Base-by-base conservation (phyloP, 2,888 invertebrate species). In the Pteria penguin region DNA sequence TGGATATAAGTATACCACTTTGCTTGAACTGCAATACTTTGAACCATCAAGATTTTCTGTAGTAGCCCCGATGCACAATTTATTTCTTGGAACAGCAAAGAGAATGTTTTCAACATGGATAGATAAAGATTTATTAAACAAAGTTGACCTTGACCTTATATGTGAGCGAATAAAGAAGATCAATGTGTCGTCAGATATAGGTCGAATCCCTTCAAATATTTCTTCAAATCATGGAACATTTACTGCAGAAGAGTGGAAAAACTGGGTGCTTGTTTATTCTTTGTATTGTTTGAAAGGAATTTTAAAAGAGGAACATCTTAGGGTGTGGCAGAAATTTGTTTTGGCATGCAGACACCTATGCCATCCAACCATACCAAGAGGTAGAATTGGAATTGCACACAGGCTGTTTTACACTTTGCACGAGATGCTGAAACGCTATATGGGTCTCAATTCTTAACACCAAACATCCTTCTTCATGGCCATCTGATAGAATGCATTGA, bases 401-500 rank as follows among this genome's bases (percentile, higher is more conserved):
- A 8, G n/a, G 11, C 57, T 57, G 11, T 57, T 57, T 57, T 57
- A 22, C 18, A 57, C 8, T 57, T 57, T 57, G 8, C 57, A 22
- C 11, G 22, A 24, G 57, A 57, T 22, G 57, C n/a, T 5, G 57
- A 57, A 22, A 4, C 5, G n/a, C 22, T 57, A 22, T 57, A 57
- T 57, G 57, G 57, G 5, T n/a, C 57, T n/a, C 14, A 57, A 22
- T 57, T 57, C 24, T n/a, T 57, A 57, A 57, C 57, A n/a, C 57
- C 57, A n/a, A 57, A 57, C 57, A 57, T 57, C 4, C 57, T 14
- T 57, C 57, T 57, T 57, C 57, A 57, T n/a, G 57, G 57, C 4
- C 57, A 57, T 57, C n/a, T 57, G 24, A 14, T n/a, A 14, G 57
- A 57, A 22, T n/a, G n/a, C 14, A 57, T 57, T 5, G 57, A 57